Base-by-base conservation (phyloP, 1,140 invertebrate genomes). In the Manduca sexta region DNA sequence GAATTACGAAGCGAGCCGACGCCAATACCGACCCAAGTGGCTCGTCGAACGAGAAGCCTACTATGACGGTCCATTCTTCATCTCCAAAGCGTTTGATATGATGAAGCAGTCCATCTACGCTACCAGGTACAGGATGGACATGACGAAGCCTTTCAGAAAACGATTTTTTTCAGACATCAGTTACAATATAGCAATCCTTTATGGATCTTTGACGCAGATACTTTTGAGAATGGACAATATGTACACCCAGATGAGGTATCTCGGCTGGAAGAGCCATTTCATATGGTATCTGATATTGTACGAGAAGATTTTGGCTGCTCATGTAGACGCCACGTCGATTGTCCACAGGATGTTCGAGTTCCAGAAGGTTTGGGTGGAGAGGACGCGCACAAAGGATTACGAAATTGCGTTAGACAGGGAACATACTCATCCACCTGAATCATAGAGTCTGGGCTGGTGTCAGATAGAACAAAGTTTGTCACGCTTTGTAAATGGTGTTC, bases 61-160 rank as follows among this genome's bases (percentile, higher is more conserved):
- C 12, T 10, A 26, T 8, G 8, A 33, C 1, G 29, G 42, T 7
- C 18, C 31, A 8, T 52, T 41, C 7, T 54, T 57, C n/a, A 38
- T 46, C 0, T 41, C 26, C 8, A 60, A 53, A 35, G 31, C 56
- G 0, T 35, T 77, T 4, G 56, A 70, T 15, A 39, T 74, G 7
- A 73, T 77, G 69, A 39, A 50, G 12, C 74, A 78, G 35, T 65
- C 61, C 0, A 47, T 78, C 10, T 75, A 74, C 29, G 41, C 48
- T 1, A 69, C 70, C 0, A 54, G 61, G 38, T 52, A 46, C 13
- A 52, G 64, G 2, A 15, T 78, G 0, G 31, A 62, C 14, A 40
- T 49, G 1, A 69, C 67, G 0, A 45, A 46, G 29, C 5, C n/a
- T 0, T 45, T 58, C 1, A 59, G 70, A 35, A 52, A 56, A 15